Evolutionary conservation across 1,140 invertebrate species (phyloP).

Genomic region (Drosophila lowei): DNA sequence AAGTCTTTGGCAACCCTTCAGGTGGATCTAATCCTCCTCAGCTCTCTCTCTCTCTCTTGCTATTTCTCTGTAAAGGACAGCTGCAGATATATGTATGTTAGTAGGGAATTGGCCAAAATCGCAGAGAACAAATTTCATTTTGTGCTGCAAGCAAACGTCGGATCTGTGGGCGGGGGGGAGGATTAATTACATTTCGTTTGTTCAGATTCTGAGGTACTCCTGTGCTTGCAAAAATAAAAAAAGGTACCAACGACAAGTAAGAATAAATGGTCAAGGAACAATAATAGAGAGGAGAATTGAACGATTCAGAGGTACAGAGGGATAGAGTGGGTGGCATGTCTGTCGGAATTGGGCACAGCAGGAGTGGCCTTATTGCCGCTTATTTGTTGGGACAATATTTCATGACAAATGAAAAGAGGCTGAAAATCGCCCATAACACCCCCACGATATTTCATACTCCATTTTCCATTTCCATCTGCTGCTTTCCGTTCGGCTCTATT

Average conservation of each 20-base stretch:
- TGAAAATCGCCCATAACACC: constrained; percentile 37
- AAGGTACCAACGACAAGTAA: too few relatives aligned
- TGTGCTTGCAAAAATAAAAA: constrained; percentile 21
- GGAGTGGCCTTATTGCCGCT: constrained; percentile 39
- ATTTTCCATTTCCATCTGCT: not conserved
- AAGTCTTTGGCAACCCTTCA: not conserved
- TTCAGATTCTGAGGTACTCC: constrained; percentile 25
- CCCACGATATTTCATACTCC: constrained; percentile 23
- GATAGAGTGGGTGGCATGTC: too few relatives aligned
- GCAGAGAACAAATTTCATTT: constrained; percentile 54
- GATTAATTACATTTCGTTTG: constrained; percentile 62
- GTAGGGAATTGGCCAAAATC: constrained; percentile 3
- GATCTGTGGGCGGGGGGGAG: constrained; percentile 18
- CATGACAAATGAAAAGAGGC: constrained; percentile 52
- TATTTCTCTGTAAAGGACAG: not conserved
- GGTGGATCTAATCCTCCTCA: constrained; percentile 5
- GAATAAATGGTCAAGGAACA: too few relatives aligned
- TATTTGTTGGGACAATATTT: constrained; percentile 51
- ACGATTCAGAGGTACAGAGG: too few relatives aligned
- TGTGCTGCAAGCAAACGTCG: not conserved
- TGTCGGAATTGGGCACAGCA: constrained; percentile 13
- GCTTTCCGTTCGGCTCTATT: not conserved
- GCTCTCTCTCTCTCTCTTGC: too few relatives aligned
- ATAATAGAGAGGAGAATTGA: too few relatives aligned
- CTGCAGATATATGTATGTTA: not conserved